Conservation (phyloP, 2,797 vertebrate genomes). For the Enteromius afrohamiltoni region DNA sequence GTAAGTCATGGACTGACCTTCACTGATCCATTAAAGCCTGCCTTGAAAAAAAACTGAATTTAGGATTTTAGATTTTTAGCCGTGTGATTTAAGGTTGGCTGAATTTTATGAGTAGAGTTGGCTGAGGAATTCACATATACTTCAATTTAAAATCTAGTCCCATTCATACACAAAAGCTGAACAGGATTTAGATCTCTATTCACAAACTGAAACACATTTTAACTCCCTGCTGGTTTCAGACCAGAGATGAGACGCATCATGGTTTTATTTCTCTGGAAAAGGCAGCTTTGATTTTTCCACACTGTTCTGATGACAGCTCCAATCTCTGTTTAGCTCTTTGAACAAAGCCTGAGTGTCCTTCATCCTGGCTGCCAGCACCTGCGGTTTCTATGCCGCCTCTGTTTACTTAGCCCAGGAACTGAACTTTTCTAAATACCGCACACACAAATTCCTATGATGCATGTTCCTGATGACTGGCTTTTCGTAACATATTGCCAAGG, state of each 20-base stretch:
- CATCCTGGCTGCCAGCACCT: conserved; percentile 63
- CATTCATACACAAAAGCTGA: conserved; percentile 34
- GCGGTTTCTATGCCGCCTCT: conserved; percentile 51
- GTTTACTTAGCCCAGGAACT: conserved; percentile 41
- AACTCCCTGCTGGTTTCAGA: conserved; percentile 63
- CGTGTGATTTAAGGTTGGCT: not conserved
- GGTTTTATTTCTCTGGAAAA: conserved; percentile 68
- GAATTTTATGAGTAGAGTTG: not conserved
- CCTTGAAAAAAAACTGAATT: not conserved
- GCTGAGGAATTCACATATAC: not conserved
- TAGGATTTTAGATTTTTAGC: not conserved
- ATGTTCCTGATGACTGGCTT: conserved; percentile 31
- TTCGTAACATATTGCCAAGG: not conserved
- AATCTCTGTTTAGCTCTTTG: conserved; percentile 60
- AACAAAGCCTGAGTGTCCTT: conserved; percentile 59
- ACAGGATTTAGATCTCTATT: conserved; percentile 38
- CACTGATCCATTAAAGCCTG: conserved; percentile 7
- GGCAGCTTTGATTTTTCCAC: conserved; percentile 56
- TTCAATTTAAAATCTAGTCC: conserved; percentile 20
- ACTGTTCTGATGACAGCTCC: conserved; percentile 62
- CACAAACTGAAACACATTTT: conserved; percentile 53
- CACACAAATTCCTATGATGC: conserved; percentile 48
- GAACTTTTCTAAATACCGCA: conserved; percentile 62
- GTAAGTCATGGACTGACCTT: conserved; percentile 6
- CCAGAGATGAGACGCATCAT: conserved; percentile 51